Conservation (phyloP, 2,888 invertebrate species). For the Tenthredo mesomela region DNA sequence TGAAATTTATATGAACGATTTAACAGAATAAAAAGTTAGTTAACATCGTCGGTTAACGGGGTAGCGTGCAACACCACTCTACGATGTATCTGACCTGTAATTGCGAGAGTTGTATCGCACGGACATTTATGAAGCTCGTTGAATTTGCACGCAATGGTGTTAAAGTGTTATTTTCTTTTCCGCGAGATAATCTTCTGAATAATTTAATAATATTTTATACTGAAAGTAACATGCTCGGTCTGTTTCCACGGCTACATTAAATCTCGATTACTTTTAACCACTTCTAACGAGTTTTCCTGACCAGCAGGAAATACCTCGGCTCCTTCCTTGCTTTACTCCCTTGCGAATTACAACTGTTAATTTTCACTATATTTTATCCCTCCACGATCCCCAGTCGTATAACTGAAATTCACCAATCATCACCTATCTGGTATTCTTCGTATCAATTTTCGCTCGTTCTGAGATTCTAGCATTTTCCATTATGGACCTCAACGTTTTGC, state of each 20-base stretch:
- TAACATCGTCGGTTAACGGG: not conserved
- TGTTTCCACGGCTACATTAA: constrained; percentile 20
- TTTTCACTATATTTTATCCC: constrained; percentile 28
- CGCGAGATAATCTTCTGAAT: constrained; percentile 37
- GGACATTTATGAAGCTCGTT: not conserved
- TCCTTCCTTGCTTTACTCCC: not conserved
- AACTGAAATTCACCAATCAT: not conserved
- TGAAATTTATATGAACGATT: not conserved
- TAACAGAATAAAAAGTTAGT: not conserved
- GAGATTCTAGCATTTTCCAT: not conserved
- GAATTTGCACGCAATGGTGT: constrained; percentile 24
- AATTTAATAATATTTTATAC: constrained; percentile 23
- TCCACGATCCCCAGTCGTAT: not conserved
- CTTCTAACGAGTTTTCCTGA: constrained; percentile 46
- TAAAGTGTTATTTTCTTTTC: not conserved
- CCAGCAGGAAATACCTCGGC: constrained; percentile 28
- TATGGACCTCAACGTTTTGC: not conserved
- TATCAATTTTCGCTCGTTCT: not conserved
- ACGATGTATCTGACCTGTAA: constrained; percentile 9
- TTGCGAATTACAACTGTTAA: constrained; percentile 43
- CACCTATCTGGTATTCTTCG: not conserved
- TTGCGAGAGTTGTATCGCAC: not conserved
- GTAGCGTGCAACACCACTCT: not conserved
- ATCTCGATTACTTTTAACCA: constrained; percentile 48
- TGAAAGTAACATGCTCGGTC: not conserved